These are phyloP conservation scores for Cremastinae sp. DNA, from an alignment of 2,888 invertebrate genomes.

Conservation along the genomic window DNA sequence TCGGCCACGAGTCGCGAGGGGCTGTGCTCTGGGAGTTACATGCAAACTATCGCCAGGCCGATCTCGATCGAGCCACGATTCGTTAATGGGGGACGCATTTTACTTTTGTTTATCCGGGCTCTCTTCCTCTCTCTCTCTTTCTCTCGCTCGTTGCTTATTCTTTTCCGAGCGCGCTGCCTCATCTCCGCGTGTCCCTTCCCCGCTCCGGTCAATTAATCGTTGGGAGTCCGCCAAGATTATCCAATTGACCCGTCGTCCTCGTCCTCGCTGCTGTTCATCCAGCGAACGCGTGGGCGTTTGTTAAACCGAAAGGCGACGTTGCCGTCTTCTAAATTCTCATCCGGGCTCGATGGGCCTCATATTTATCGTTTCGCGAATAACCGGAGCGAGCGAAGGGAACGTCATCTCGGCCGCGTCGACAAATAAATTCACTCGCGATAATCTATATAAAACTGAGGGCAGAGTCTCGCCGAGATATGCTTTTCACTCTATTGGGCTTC, in stretches of 20 bases:
- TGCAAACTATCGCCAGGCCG: neutral
- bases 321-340: conserved; percentile 24
- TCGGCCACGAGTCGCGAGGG: too few species aligned
- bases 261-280: conserved; percentile 38
- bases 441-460: too few species aligned
- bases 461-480: too few species aligned
- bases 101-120: neutral
- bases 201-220: conserved; percentile 45
- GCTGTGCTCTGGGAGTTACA: neutral
- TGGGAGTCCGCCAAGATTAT: conserved; percentile 46
- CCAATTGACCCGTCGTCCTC: conserved; percentile 55
- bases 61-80: neutral
- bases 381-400: neutral
- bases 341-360: neutral
- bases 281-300: conserved; percentile 38
- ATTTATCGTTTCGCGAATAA: neutral
- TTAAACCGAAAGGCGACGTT: conserved; percentile 50
- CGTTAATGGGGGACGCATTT: neutral
- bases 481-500: too few species aligned
- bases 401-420: too few species aligned
- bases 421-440: too few species aligned
- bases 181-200: conserved; percentile 5
- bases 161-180: too few species aligned
- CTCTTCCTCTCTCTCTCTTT: neutral
- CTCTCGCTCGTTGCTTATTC: conserved; percentile 1